Conservation (phyloP, 2,113 vertebrate species). For the Gymnobelideus leadbeateri region DNA sequence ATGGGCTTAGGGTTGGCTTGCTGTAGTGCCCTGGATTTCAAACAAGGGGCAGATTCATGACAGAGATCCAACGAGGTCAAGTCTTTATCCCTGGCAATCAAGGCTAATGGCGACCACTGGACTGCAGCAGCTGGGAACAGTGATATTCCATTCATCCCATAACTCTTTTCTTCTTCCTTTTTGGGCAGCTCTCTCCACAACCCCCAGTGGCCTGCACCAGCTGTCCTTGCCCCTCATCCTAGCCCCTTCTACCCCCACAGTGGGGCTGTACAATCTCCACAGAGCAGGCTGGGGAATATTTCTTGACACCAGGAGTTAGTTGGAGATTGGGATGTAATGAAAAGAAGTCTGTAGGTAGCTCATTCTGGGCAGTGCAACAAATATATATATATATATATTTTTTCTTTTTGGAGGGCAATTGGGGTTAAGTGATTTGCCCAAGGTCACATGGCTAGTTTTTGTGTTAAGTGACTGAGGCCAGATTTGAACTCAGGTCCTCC, state of each 20-base stretch:
- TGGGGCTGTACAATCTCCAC: background rate
- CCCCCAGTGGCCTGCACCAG: background rate
- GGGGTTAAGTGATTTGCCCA: too few species aligned
- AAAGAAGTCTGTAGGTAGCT: background rate
- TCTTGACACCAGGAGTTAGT: background rate
- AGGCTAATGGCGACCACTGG: background rate
- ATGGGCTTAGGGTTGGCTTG: slow-evolving; percentile 33
- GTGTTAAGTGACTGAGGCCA: too few species aligned
- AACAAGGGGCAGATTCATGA: background rate
- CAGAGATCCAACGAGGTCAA: background rate
- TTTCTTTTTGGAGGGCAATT: too few species aligned
- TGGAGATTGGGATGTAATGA: background rate
- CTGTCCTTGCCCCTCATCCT: background rate
- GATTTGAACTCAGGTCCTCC: too few species aligned
- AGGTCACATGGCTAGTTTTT: too few species aligned
- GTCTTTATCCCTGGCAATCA: background rate
- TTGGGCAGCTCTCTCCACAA: background rate
- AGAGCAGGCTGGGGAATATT: background rate
- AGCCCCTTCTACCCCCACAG: background rate
- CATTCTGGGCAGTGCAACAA: background rate
- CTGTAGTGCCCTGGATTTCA: background rate
- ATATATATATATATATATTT: too few species aligned
- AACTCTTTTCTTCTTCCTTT: background rate
- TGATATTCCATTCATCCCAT: background rate
- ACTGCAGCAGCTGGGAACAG: background rate